Percentiles rank a stretch among this genome's conserved stretches.
phyloP scores from a whole-genome alignment of 1,140 invertebrate genomes.

The Meteorus sp. region DNA sequence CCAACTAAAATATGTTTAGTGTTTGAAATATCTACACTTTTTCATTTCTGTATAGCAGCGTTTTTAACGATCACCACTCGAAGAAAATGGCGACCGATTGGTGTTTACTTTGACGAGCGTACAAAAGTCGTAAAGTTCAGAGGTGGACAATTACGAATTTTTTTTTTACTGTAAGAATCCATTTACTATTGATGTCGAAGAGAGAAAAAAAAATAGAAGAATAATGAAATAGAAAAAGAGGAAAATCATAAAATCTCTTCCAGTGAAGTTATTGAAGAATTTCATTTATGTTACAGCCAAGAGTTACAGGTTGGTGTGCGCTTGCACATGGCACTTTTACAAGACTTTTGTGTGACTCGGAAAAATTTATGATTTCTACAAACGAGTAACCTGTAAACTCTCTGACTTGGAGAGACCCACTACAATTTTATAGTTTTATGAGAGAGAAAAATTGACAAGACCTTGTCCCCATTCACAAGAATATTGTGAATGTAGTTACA shows the following conservation, averaged over 20 bases:
- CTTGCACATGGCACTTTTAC: no score
- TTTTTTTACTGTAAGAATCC: constrained; percentile 27
- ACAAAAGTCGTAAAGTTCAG: constrained; percentile 36
- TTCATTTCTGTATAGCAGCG: background rate
- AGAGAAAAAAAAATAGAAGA: no score
- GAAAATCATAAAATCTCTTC: background rate
- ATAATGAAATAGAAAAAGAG: background rate
- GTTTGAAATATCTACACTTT: background rate
- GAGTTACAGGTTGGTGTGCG: constrained; percentile 13
- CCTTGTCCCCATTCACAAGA: constrained; percentile 8
- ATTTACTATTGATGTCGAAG: constrained; percentile 10
- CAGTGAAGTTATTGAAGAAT: background rate
- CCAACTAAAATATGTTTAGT: background rate
- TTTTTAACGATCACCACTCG: background rate
- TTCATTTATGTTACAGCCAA: background rate
- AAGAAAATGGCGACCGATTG: constrained; percentile 25
- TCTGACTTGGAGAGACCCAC: no score
- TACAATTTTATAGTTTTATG: constrained; percentile 5
- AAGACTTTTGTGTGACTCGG: no score
- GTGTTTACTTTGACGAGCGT: constrained; percentile 48
- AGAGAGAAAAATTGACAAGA: constrained; percentile 15
- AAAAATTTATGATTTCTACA: background rate
- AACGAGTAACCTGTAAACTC: background rate
- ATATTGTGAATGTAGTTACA: background rate
- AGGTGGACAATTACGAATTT: constrained; percentile 23